Evolutionary conservation across 2,113 vertebrate genomes (phyloP), one percentile per base, ranked within the genome.

Genomic region (Phoenicopterus ruber): DNA sequence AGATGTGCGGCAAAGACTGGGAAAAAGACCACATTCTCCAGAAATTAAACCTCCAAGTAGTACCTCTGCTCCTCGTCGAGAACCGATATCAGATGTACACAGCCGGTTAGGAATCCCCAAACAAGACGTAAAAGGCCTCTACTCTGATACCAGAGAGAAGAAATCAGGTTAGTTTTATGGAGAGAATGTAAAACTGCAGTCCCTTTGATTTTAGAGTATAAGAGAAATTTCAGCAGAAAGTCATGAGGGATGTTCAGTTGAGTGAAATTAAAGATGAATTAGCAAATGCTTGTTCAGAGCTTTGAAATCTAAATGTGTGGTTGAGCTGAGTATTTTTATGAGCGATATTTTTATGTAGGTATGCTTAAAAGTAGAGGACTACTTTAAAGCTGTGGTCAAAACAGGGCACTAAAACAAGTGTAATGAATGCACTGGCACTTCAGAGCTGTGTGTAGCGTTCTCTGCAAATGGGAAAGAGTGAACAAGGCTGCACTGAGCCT

Each of bases 1-100:
- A 99, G 99, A 99, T 88, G 99, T 99, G 50, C 98, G 99, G 44
- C 99, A 99, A 95, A 98, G 99, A 10, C 97, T 99, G 79, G 99
- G 99, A 9, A 99, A 99, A 94, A 98, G 99, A 88, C 98, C 98
- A 0, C 98, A 99, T 94, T 99, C 99, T 67, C 99, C 99, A 8
- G 99, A 99, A 92, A 67, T 82, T 13, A 80, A 98, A 96, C 72
- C 97, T 88, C 96, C 96, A 25, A 96, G 97, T 47, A 90, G 96
- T 79, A 96, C 98, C 54, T 85, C 98, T 3, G 96, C 97, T 10
- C 95, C 98, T 63, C 97, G 98, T 36, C 98, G 99, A 81, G 99
- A 99, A 21, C 98, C 99, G 6, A 78, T 98, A 93, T 99, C 98
- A 34, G 99, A 99, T 25, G 99, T 99, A 42, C 99, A 99, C 93